Conservation (phyloP, 1,140 invertebrate genomes). For the Cydia pomonella region DNA sequence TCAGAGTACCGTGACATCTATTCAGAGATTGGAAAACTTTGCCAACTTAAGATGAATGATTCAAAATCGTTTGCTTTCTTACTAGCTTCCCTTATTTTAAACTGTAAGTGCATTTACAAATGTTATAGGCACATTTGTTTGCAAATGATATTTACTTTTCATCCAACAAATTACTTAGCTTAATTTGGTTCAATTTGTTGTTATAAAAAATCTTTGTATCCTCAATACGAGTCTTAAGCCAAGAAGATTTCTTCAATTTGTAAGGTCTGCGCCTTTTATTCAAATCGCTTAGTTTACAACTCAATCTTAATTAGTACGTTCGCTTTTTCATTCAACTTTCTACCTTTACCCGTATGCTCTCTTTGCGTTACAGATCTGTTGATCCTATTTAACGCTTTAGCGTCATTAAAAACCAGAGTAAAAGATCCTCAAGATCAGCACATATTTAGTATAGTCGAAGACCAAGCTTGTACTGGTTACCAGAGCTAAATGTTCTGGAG, state of each 20-base stretch:
- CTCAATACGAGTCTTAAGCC: background rate
- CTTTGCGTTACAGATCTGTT: background rate
- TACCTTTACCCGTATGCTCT: background rate
- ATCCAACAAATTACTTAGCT: too few species aligned
- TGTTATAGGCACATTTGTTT: background rate
- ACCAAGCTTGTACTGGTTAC: too few species aligned
- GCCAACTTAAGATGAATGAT: conserved; percentile 18
- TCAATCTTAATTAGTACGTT: conserved; percentile 1
- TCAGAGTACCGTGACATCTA: conserved; percentile 6
- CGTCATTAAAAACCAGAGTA: background rate
- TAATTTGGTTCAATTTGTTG: background rate
- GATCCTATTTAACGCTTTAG: background rate
- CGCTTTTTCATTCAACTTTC: background rate
- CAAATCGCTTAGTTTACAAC: background rate
- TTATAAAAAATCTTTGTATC: too few species aligned
- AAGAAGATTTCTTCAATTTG: background rate
- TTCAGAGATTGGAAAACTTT: conserved; percentile 31
- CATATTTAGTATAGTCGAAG: background rate
- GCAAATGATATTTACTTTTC: background rate
- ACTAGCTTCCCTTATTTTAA: background rate
- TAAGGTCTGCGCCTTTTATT: background rate
- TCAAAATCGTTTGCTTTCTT: conserved; percentile 19
- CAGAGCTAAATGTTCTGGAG: too few species aligned
- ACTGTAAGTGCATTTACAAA: background rate
- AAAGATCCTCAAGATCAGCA: background rate